These are phyloP conservation scores for Panopea generosa DNA, from an alignment of 2,888 invertebrate genomes.

Conservation along the genomic window DNA sequence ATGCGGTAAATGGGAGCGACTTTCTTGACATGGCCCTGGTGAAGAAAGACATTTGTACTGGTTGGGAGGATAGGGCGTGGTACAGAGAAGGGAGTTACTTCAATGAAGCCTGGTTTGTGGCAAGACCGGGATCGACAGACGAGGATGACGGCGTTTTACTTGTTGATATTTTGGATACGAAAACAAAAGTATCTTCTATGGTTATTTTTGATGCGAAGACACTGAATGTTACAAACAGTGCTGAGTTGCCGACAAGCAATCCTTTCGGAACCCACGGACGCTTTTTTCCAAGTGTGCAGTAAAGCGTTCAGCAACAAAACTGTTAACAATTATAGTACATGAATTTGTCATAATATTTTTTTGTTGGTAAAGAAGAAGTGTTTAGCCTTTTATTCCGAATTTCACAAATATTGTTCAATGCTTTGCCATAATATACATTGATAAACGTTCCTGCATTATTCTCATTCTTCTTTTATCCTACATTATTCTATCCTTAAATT, in stretches of 20 bases:
- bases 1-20: conserved; percentile 67
- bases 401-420: no score
- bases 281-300: no score
- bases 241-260: conserved; percentile 75
- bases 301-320: no score
- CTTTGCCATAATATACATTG: no score
- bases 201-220: conserved; percentile 59
- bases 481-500: no score
- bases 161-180: conserved; percentile 74
- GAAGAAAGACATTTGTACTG: conserved; percentile 76
- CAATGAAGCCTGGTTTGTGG: conserved; percentile 78
- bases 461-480: no score
- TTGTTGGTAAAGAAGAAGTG: no score
- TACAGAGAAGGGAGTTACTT: conserved; percentile 66
- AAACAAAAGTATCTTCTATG: conserved; percentile 51
- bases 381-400: no score
- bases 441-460: no score
- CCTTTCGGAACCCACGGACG: no score
- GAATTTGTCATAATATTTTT: no score
- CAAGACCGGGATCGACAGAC: conserved; percentile 59
- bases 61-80: conserved; percentile 66
- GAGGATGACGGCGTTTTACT: conserved; percentile 81
- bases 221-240: conserved; percentile 66
- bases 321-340: no score
- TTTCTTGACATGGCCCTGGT: conserved; percentile 72